Evolutionary conservation across 2,888 invertebrate genomes (phyloP).

Genomic region (Poecilobothrus nobilitatus): DNA sequence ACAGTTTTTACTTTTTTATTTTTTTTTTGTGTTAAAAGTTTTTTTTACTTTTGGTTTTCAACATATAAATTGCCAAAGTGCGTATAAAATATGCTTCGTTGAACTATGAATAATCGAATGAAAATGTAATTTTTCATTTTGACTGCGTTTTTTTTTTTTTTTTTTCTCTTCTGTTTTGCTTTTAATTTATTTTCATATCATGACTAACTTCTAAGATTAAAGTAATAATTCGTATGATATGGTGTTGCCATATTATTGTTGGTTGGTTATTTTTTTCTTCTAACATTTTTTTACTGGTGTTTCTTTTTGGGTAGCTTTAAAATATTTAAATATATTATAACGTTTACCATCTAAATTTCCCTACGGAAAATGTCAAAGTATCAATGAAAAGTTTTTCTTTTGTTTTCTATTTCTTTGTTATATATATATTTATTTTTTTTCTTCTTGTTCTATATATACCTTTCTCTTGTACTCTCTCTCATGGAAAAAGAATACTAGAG

Average conservation of each 20-base stretch:
- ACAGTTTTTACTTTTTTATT: too few species aligned
- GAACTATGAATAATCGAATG: neutral
- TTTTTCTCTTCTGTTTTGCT: neutral
- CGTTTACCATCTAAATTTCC: neutral
- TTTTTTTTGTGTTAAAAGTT: too few species aligned
- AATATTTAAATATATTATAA: neutral
- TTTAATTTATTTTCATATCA: neutral
- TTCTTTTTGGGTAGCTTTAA: too few species aligned
- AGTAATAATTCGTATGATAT: neutral
- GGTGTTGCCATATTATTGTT: neutral
- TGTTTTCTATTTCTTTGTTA: too few species aligned
- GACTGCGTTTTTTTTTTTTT: neutral
- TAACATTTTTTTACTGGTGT: too few species aligned
- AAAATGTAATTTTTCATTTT: slow-evolving; percentile 6
- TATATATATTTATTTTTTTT: too few species aligned
- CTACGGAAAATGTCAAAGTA: slow-evolving; percentile 1
- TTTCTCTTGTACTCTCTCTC: too few species aligned
- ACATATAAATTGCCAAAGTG: slow-evolving; percentile 1
- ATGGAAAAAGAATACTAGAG: too few species aligned
- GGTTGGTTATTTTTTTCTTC: too few species aligned
- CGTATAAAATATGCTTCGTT: slow-evolving; percentile 1
- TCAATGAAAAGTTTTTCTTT: neutral
- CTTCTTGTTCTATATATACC: too few species aligned
- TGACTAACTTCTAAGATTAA: neutral
- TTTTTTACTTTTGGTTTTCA: neutral